Conservation (phyloP, 2,888 invertebrate genomes). For the Acleris cristana region DNA sequence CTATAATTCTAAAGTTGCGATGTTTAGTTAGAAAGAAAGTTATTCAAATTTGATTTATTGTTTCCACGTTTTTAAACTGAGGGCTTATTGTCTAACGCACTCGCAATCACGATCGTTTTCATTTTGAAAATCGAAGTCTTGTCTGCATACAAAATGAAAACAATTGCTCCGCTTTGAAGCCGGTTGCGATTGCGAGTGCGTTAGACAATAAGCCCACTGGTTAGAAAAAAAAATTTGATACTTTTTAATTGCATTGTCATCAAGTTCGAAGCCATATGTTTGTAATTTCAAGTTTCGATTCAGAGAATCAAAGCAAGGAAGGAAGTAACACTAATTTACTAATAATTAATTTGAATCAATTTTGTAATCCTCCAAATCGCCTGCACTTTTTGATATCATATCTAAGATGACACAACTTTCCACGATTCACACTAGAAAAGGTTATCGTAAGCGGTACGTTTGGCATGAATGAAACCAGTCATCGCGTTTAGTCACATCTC, state of each 20-base stretch:
- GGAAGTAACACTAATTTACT: background rate
- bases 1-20: no score
- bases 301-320: slow-evolving; percentile 3
- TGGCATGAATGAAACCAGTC: slow-evolving; percentile 69
- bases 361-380: slow-evolving; percentile 15
- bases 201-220: no score
- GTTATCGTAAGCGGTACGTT: slow-evolving; percentile 45
- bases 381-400: slow-evolving; percentile 42
- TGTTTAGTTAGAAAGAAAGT: no score
- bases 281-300: background rate
- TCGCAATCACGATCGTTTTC: no score
- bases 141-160: no score
- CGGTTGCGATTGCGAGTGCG: no score
- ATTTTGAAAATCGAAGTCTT: no score
- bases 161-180: no score
- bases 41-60: no score
- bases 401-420: slow-evolving; percentile 47
- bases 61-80: background rate
- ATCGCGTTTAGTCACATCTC: slow-evolving; percentile 66
- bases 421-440: slow-evolving; percentile 41
- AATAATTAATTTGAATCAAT: background rate
- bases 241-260: background rate
- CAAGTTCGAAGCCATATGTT: background rate
- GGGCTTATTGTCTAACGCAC: no score
- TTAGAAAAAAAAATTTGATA: background rate